Evolutionary conservation across 2,888 invertebrate species (phyloP).

Genomic region (Nephrocerus scutellatus): DNA sequence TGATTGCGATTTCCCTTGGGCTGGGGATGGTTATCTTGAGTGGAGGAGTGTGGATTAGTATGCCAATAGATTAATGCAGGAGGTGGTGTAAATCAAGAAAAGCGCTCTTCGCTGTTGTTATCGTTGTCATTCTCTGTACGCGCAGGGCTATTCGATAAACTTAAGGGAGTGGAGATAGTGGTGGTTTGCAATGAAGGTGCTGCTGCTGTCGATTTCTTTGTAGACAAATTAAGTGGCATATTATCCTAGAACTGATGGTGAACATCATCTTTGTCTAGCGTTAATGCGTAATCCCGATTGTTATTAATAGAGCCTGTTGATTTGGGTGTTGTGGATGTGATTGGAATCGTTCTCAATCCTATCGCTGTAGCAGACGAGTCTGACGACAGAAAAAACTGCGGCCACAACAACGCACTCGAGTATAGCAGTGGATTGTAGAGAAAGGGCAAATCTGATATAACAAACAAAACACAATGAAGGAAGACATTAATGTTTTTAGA

Average conservation of each 20-base stretch:
- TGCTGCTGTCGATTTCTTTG: no score
- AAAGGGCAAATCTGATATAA: conserved; percentile 40
- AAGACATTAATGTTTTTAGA: no score
- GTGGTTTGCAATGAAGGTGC: no score
- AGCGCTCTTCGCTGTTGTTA: no score
- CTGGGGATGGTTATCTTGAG: conserved; percentile 19
- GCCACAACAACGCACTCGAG: conserved; percentile 46
- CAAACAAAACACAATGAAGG: background rate
- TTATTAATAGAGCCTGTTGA: conserved; percentile 36
- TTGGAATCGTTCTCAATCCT: conserved; percentile 43
- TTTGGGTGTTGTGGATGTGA: conserved; percentile 44
- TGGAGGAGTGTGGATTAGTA: no score
- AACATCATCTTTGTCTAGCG: conserved; percentile 48
- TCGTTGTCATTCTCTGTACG: no score
- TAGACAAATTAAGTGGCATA: conserved; percentile 73
- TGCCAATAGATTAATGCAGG: conserved; percentile 16
- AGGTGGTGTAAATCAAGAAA: no score
- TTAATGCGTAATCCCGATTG: conserved; percentile 38
- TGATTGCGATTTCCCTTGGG: conserved; percentile 41
- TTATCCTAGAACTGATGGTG: no score
- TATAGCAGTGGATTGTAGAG: conserved; percentile 46
- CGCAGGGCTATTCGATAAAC: no score
- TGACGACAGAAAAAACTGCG: conserved; percentile 43
- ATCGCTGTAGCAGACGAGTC: conserved; percentile 35
- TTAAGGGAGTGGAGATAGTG: no score